Conservation (phyloP, 1,140 invertebrate species). For the Drosophila parvula region DNA sequence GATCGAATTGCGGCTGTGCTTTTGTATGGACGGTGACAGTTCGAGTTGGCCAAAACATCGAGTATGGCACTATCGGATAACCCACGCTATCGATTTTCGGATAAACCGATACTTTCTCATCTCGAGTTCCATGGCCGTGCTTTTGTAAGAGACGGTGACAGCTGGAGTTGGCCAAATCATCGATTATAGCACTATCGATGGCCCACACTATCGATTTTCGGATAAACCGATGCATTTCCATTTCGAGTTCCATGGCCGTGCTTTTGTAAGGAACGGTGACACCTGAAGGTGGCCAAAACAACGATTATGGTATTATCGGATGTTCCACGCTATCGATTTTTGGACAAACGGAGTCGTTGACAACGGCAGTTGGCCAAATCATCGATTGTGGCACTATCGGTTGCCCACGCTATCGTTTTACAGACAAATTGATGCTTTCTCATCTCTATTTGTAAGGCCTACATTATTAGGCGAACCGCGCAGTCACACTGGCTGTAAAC, state of each 20-base stretch:
- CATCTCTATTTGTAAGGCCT: background rate
- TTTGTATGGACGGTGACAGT: background rate
- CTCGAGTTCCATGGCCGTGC: too few species aligned
- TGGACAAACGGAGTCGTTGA: too few species aligned
- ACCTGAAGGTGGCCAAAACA: background rate
- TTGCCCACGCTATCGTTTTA: background rate
- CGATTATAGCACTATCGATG: background rate
- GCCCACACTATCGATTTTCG: background rate
- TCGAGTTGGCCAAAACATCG: background rate
- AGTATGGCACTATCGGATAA: too few species aligned
- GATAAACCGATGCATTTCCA: background rate
- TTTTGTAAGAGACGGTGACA: too few species aligned
- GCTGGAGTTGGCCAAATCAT: background rate
- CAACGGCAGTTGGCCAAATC: background rate
- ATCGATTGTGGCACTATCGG: background rate
- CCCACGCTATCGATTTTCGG: too few species aligned
- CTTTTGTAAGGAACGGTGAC: background rate
- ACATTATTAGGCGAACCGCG: background rate
- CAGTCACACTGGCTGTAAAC: conserved; percentile 3
- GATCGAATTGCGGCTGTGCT: background rate
- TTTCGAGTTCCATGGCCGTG: too few species aligned
- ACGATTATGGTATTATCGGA: background rate
- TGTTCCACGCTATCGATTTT: too few species aligned
- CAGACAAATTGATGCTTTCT: too few species aligned
- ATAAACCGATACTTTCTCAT: too few species aligned